A percentile compares a stretch with the other conserved stretches of the same genome.
phyloP scores from a whole-genome alignment of 2,888 invertebrate species.

The Hybos culiciformis region DNA sequence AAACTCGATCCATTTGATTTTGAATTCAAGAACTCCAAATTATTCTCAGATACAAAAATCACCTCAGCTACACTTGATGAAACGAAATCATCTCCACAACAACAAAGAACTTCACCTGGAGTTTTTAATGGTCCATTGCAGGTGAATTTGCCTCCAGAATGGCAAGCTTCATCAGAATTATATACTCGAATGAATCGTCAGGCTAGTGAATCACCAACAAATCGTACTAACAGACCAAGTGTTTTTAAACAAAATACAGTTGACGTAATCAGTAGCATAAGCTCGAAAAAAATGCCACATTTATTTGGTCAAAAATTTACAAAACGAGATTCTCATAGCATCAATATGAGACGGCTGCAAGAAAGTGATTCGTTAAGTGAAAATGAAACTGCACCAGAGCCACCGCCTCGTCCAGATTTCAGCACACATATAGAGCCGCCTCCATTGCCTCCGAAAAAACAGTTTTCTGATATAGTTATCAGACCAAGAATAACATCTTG shows the following conservation, averaged over 20 bases:
- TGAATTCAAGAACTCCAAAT: conserved; percentile 20
- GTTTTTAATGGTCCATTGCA: conserved; percentile 53
- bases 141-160: conserved; percentile 53
- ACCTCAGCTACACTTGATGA: conserved; percentile 27
- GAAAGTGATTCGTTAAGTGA: conserved; percentile 37
- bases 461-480: conserved; percentile 40
- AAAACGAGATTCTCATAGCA: conserved; percentile 33
- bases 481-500: conserved; percentile 33
- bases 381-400: conserved; percentile 34
- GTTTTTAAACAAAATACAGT: conserved; percentile 34
- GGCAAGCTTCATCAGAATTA: conserved; percentile 28
- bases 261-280: conserved; percentile 37
- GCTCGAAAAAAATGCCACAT: conserved; percentile 36
- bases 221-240: conserved; percentile 19
- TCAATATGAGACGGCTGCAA: conserved; percentile 35
- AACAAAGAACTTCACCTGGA: conserved; percentile 16
- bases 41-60: conserved; percentile 21
- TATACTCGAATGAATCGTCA: conserved; percentile 17
- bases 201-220: conserved; percentile 20
- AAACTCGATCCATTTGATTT: conserved; percentile 35
- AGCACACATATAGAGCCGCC: conserved; percentile 49
- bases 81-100: conserved; percentile 24
- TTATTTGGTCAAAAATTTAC: conserved; percentile 35
- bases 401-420: conserved; percentile 34
- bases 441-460: conserved; percentile 59